Percentiles rank a stretch among this genome's conserved stretches.
Evolutionary conservation across 2,113 vertebrate species (phyloP).

Genomic region (Indicator indicator): DNA sequence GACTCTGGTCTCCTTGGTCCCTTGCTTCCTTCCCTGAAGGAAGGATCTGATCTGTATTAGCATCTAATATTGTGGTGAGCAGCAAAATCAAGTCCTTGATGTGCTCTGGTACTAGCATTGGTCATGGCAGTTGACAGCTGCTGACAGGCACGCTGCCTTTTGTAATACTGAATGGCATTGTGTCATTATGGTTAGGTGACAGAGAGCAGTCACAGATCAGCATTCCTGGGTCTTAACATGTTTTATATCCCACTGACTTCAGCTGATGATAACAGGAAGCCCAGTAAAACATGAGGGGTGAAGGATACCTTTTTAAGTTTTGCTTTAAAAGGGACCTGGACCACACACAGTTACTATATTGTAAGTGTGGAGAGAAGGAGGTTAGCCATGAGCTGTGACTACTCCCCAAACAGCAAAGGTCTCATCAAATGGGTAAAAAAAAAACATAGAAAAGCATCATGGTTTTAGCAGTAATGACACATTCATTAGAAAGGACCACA

Average conservation of each 20-base stretch:
- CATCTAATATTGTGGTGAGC: not conserved
- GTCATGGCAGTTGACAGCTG: not conserved
- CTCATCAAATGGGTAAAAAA: not conserved
- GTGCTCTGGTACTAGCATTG: not conserved
- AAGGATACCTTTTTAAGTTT: not conserved
- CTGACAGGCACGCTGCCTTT: not conserved
- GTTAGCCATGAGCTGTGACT: not conserved
- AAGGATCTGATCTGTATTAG: not conserved
- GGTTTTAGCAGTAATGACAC: not conserved
- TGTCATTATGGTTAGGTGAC: not conserved
- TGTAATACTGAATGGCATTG: not conserved
- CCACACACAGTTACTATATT: not conserved
- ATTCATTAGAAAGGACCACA: not conserved
- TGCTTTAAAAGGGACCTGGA: not conserved
- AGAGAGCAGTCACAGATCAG: not conserved
- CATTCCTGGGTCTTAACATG: not conserved
- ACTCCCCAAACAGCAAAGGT: not conserved
- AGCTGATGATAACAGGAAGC: not conserved
- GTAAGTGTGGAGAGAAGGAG: not conserved
- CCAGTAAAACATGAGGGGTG: not conserved
- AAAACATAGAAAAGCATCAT: not conserved
- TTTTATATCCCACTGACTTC: not conserved
- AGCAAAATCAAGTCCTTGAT: not conserved
- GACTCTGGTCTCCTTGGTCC: not conserved
- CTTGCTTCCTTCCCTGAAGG: not conserved